Conservation (phyloP, 2,113 vertebrate genomes). For the Sialia sialis region DNA sequence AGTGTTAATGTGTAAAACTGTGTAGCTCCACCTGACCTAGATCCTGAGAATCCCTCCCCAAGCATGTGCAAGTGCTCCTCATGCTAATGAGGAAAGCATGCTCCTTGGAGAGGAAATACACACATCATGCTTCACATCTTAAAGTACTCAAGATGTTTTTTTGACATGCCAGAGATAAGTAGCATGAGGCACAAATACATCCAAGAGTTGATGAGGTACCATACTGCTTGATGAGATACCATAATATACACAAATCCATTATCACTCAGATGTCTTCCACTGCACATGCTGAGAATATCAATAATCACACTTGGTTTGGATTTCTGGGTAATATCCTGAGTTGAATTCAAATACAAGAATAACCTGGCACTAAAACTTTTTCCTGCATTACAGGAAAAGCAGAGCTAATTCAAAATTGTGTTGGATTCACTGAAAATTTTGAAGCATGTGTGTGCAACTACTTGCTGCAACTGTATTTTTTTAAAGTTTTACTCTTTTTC, state of each 20-base stretch:
- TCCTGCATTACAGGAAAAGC: background rate
- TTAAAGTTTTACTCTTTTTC: background rate
- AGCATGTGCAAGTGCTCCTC: background rate
- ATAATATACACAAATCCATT: background rate
- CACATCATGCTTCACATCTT: background rate
- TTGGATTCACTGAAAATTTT: background rate
- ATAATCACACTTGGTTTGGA: background rate
- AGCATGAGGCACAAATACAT: background rate
- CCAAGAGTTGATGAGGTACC: slow-evolving; percentile 9
- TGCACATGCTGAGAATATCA: background rate
- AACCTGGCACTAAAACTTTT: background rate
- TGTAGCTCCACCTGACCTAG: background rate
- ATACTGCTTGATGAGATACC: background rate
- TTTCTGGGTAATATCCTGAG: background rate
- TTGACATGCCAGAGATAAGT: slow-evolving; percentile 13
- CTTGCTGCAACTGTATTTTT: background rate
- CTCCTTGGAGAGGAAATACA: background rate
- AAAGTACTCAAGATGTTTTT: background rate
- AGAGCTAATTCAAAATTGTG: background rate
- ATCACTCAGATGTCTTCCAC: background rate
- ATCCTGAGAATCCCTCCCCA: background rate
- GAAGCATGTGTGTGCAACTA: background rate
- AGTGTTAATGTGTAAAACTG: background rate
- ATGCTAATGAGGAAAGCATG: background rate
- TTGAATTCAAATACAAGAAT: background rate